These are phyloP conservation scores for Myripristis jacobus DNA, from an alignment of 2,797 vertebrate species.

Conservation along the genomic window DNA sequence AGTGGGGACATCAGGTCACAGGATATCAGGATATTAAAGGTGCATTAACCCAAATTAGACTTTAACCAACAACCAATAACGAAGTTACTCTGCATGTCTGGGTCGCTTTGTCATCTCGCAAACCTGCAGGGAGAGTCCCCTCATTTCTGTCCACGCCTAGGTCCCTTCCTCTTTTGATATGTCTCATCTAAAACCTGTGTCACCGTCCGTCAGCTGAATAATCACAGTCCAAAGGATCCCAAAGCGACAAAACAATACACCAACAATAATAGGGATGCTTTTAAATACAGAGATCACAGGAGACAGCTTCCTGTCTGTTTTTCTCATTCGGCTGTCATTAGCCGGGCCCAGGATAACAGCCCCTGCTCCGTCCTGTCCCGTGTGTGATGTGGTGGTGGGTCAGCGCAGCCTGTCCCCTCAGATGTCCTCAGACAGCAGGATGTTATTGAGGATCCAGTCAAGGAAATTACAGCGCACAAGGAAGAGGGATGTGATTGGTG, in stretches of 20 bases:
- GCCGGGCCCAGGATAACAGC: slow-evolving; percentile 62
- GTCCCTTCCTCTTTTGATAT: neutral
- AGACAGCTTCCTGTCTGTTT: slow-evolving; percentile 68
- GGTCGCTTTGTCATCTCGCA: too few relatives aligned
- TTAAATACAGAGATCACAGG: slow-evolving; percentile 76
- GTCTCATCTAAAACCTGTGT: slow-evolving; percentile 9
- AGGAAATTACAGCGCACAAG: slow-evolving; percentile 66
- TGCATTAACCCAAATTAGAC: too few relatives aligned
- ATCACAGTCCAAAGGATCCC: slow-evolving; percentile 61
- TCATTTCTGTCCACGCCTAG: too few relatives aligned
- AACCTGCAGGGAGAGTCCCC: too few relatives aligned
- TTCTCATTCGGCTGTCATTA: slow-evolving; percentile 74
- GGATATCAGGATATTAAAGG: too few relatives aligned
- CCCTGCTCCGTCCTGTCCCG: slow-evolving; percentile 54
- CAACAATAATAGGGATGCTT: slow-evolving; percentile 70
- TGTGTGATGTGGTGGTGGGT: slow-evolving; percentile 66
- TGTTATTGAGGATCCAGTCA: slow-evolving; percentile 73
- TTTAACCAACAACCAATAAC: too few relatives aligned
- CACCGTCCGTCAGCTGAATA: slow-evolving; percentile 60
- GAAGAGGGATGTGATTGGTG: slow-evolving; percentile 54
- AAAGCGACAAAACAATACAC: slow-evolving; percentile 67
- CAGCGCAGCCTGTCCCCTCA: slow-evolving; percentile 64
- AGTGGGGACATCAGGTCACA: too few relatives aligned
- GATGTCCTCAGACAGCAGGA: slow-evolving; percentile 79
- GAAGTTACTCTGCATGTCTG: too few relatives aligned